Conservation (phyloP, 2,113 vertebrate species). For the Gymnogyps californianus region DNA sequence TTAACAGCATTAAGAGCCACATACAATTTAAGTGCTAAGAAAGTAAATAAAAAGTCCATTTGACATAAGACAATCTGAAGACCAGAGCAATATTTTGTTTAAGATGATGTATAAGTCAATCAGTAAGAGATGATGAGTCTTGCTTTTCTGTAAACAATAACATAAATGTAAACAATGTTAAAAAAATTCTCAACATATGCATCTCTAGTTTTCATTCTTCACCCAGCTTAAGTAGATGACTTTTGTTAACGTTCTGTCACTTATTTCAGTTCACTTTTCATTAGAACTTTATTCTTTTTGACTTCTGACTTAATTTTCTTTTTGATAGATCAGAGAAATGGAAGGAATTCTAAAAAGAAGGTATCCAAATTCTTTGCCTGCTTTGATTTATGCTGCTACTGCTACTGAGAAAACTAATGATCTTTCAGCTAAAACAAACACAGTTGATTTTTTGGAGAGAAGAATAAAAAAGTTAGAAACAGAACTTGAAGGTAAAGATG, state of each 20-base stretch:
- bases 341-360: slow-evolving; percentile 85
- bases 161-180: neutral
- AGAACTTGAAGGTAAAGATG: slow-evolving; percentile 88
- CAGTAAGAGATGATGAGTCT: neutral
- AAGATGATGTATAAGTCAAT: neutral
- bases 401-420: slow-evolving; percentile 62
- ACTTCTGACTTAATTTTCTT: neutral
- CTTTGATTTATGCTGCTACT: slow-evolving; percentile 88
- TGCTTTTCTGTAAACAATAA: neutral
- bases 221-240: neutral
- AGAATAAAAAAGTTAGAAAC: slow-evolving; percentile 86
- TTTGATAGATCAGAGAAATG: slow-evolving; percentile 89
- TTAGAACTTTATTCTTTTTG: neutral
- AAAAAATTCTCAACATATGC: neutral
- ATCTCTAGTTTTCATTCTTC: neutral
- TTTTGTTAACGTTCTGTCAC: neutral
- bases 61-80: neutral
- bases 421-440: slow-evolving; percentile 50
- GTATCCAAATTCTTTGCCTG: slow-evolving; percentile 90
- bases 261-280: neutral
- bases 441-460: slow-evolving; percentile 82
- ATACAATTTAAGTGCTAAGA: neutral
- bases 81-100: neutral
- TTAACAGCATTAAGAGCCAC: neutral
- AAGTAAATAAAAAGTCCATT: neutral